These are phyloP conservation scores for Drosophila serrata DNA, from an alignment of 1,140 invertebrate genomes.

Conservation along the genomic window DNA sequence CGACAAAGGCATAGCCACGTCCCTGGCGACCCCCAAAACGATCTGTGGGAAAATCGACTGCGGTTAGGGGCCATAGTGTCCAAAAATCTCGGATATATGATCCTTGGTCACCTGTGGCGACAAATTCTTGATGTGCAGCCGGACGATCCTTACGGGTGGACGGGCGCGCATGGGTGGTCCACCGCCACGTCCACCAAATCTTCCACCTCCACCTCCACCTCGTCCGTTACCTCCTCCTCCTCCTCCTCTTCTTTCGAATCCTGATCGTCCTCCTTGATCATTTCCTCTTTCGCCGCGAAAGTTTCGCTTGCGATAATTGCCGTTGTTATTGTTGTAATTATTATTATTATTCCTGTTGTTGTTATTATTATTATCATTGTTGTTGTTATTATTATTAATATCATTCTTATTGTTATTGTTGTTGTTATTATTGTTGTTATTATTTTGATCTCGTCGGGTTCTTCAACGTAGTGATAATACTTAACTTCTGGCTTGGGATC, in stretches of 20 bases:
- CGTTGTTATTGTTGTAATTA: not conserved
- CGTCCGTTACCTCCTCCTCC: not conserved
- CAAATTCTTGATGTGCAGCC: conserved; percentile 61
- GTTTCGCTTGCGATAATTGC: not conserved
- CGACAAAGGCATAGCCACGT: conserved; percentile 63
- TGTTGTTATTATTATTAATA: not conserved
- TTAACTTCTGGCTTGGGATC: too few relatives aligned
- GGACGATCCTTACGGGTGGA: conserved; percentile 12
- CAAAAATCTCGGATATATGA: conserved; percentile 60
- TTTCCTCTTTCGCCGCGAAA: not conserved
- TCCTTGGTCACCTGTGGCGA: conserved; percentile 55
- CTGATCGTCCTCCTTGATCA: not conserved
- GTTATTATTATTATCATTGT: too few relatives aligned
- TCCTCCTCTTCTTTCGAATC: not conserved
- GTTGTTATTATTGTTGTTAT: not conserved
- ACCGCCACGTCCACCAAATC: not conserved
- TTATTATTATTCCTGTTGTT: not conserved
- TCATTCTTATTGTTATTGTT: not conserved
- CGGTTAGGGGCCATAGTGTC: conserved; percentile 51
- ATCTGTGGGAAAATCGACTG: conserved; percentile 60
- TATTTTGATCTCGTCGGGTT: too few relatives aligned
- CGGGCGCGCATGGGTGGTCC: not conserved
- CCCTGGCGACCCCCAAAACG: conserved; percentile 21
- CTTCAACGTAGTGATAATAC: too few relatives aligned
- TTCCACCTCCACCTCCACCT: not conserved